Conservation (phyloP, 1,140 invertebrate genomes). For the Andrena cerasifolii region DNA sequence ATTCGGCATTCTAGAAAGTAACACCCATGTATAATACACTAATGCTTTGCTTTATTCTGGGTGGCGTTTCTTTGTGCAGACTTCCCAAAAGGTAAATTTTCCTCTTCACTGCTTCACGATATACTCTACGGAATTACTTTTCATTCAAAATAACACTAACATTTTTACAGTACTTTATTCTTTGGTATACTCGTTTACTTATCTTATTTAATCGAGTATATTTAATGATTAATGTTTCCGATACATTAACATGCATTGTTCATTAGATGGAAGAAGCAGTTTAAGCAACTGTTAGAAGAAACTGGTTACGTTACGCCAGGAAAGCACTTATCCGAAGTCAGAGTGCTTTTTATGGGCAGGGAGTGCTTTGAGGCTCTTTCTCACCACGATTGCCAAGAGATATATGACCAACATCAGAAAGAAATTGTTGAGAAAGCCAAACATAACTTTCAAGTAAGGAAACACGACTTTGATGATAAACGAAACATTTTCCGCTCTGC, state of each 20-base stretch:
- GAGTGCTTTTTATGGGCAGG: slow-evolving; percentile 96
- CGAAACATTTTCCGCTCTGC: background rate
- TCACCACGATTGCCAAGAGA: slow-evolving; percentile 94
- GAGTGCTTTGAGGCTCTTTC: slow-evolving; percentile 96
- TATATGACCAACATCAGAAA: slow-evolving; percentile 97
- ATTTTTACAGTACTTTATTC: slow-evolving; percentile 33
- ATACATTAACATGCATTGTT: slow-evolving; percentile 14
- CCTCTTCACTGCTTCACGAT: slow-evolving; percentile 41
- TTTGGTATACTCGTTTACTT: slow-evolving; percentile 6
- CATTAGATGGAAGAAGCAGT: slow-evolving; percentile 93
- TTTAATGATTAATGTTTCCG: background rate
- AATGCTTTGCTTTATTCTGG: slow-evolving; percentile 81
- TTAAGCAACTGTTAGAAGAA: slow-evolving; percentile 96
- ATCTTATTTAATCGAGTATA: background rate
- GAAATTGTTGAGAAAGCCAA: slow-evolving; percentile 96
- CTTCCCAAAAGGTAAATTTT: slow-evolving; percentile 81
- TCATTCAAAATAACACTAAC: slow-evolving; percentile 35
- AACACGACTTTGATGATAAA: background rate
- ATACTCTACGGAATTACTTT: background rate
- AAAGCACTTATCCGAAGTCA: slow-evolving; percentile 94
- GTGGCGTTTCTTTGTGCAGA: slow-evolving; percentile 81
- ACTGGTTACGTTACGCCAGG: slow-evolving; percentile 97
- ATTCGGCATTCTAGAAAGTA: slow-evolving; percentile 49
- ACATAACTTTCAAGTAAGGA: slow-evolving; percentile 91
- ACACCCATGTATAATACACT: slow-evolving; percentile 65